Conservation (phyloP, 2,888 invertebrate species). For the Hesperia comma region DNA sequence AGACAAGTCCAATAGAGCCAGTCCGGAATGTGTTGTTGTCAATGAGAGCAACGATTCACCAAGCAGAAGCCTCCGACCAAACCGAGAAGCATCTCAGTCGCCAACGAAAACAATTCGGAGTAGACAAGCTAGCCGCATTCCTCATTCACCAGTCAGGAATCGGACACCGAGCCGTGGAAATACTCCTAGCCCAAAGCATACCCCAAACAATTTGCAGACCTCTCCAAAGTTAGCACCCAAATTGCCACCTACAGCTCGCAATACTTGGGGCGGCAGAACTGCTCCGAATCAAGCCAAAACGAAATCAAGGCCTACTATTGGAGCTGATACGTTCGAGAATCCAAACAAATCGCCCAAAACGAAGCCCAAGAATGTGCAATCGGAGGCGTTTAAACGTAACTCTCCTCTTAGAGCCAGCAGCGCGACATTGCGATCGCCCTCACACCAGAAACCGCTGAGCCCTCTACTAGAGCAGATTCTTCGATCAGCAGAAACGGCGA, state of each 20-base stretch:
- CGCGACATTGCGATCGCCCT: conserved; percentile 81
- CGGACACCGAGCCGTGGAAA: conserved; percentile 67
- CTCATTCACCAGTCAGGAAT: conserved; percentile 74
- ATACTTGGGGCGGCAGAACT: conserved; percentile 90
- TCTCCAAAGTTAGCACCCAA: conserved; percentile 74
- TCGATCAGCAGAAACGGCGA: conserved; percentile 87
- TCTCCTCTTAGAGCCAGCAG: conserved; percentile 77
- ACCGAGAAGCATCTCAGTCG: conserved; percentile 66
- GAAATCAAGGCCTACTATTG: conserved; percentile 70
- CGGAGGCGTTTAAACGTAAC: conserved; percentile 80
- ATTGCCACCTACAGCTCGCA: conserved; percentile 81
- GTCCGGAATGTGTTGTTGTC: conserved; percentile 72
- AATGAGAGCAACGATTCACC: conserved; percentile 73
- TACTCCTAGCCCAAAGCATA: conserved; percentile 77
- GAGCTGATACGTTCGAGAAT: conserved; percentile 74
- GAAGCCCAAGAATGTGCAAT: conserved; percentile 63
- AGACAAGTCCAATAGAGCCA: conserved; percentile 70
- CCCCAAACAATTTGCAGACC: conserved; percentile 61
- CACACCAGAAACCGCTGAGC: conserved; percentile 84
- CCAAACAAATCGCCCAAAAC: conserved; percentile 86
- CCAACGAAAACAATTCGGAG: conserved; percentile 70
- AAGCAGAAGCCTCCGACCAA: conserved; percentile 70
- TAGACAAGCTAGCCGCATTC: conserved; percentile 75
- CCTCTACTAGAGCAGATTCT: conserved; percentile 89
- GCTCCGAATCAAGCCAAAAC: conserved; percentile 69